A percentile compares a stretch with the other conserved stretches of the same genome.
Conservation (phyloP, 2,888 invertebrate genomes). For the Phortica magna region DNA sequence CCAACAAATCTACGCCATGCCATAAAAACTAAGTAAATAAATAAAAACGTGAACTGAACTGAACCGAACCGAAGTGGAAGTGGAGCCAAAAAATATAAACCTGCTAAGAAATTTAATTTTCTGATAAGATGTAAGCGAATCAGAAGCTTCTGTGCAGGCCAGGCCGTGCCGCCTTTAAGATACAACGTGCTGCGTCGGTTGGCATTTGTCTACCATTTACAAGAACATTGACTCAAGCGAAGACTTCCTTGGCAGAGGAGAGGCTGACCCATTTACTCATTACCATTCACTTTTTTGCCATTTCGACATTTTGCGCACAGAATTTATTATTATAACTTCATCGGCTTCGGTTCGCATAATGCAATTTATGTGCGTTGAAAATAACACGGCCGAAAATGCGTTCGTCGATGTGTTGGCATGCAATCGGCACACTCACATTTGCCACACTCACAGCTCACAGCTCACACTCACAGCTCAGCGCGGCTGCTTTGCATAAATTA, state of each 20-base stretch:
- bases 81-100: background rate
- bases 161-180: background rate
- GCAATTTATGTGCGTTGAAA: background rate
- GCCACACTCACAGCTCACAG: background rate
- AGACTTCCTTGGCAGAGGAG: constrained; percentile 1
- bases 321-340: constrained; percentile 32
- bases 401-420: background rate
- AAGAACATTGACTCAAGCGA: background rate
- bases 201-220: background rate
- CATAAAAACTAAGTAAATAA: too few relatives aligned
- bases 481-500: background rate
- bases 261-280: constrained; percentile 12
- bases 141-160: constrained; percentile 1
- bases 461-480: background rate
- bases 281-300: constrained; percentile 32
- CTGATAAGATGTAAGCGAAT: constrained; percentile 12
- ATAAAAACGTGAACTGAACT: background rate
- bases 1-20: background rate
- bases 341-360: background rate
- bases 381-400: background rate
- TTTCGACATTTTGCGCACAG: too few relatives aligned
- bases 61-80: background rate
- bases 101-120: constrained; percentile 28
- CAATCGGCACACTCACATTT: background rate
- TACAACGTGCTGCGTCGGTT: too few relatives aligned